Base-by-base conservation (phyloP, 2,888 invertebrate species). In the Epinotia brunnichana region DNA sequence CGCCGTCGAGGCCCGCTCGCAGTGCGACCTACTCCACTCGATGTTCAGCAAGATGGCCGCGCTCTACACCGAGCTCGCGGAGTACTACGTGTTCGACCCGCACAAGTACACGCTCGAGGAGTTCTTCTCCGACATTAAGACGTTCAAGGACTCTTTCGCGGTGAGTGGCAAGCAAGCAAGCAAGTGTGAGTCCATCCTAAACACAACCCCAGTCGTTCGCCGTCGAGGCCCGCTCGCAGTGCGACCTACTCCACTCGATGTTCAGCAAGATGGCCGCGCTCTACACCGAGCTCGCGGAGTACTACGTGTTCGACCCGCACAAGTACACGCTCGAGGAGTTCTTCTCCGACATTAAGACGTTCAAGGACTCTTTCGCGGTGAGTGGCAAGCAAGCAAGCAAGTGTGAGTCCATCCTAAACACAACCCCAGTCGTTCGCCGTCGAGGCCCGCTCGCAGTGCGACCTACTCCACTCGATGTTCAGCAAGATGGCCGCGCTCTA, bases 301-400 rank as follows among this genome's bases (percentile, higher is more conserved):
- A 97, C 87, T 99, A 96, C 88, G 95, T 96, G 1, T 99, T 99
- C 87, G 99, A 99, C 84, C 95, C 96, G 9, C 96, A 96, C 77
- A 99, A 99, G 88, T 99, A 99, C 85, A 95, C 97, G 0, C 94
- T 99, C 79, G 99, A 99, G 83, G 99, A 99, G 86, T 98, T 99
- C 94, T 99, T 99, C 88, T 95, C 95, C 0, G 99, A 99, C 85
- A 95, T 99, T 76, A 99, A 98, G 90, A 96, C 96, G 0, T 99
- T 99, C 87, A 98, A 98, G 87, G 98, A 98, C 84, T 95, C 96
- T 35, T 99, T 99, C 86, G 91, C 95, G 85, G 97, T 97, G 84
- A 95, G 94, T 93, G 35, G 35, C 35, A 9, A 35, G 35, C 35
- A 35, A 35, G 9, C 9, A 35, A 29, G 29, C 29, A n/a, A n/a